Conservation (phyloP, 2,113 vertebrate species). For the Paratilapia polleni region DNA sequence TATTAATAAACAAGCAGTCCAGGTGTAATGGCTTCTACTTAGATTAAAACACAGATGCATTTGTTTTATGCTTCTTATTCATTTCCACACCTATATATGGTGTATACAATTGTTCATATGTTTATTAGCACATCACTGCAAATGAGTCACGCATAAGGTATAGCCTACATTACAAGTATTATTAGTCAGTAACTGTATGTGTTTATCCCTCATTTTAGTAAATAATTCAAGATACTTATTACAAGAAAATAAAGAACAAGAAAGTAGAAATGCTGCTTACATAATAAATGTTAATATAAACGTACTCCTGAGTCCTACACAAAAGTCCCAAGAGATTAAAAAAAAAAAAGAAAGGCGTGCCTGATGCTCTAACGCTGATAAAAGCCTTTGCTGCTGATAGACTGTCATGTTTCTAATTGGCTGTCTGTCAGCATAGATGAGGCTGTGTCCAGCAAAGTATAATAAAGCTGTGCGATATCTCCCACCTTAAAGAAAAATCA, state of each 20-base stretch:
- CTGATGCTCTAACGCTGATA: not conserved
- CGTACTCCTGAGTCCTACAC: slow-evolving; percentile 4
- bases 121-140: not conserved
- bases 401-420: not conserved
- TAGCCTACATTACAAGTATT: not conserved
- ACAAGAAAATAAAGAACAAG: not conserved
- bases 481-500: slow-evolving; percentile 5
- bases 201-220: not conserved
- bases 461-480: not conserved
- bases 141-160: not conserved
- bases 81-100: too few species aligned
- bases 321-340: not conserved
- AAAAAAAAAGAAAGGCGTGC: not conserved
- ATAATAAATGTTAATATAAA: not conserved
- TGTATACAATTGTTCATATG: not conserved
- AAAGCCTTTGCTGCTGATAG: not conserved
- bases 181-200: too few species aligned
- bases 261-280: not conserved
- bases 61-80: too few species aligned
- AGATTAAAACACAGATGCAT: not conserved
- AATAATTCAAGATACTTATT: not conserved
- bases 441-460: not conserved
- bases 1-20: not conserved
- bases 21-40: not conserved
- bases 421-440: not conserved